A percentile compares a stretch with the other conserved stretches of the same genome.
These are phyloP conservation scores for Rhinogobius similis DNA, from an alignment of 2,113 vertebrate species.

Conservation along the genomic window DNA sequence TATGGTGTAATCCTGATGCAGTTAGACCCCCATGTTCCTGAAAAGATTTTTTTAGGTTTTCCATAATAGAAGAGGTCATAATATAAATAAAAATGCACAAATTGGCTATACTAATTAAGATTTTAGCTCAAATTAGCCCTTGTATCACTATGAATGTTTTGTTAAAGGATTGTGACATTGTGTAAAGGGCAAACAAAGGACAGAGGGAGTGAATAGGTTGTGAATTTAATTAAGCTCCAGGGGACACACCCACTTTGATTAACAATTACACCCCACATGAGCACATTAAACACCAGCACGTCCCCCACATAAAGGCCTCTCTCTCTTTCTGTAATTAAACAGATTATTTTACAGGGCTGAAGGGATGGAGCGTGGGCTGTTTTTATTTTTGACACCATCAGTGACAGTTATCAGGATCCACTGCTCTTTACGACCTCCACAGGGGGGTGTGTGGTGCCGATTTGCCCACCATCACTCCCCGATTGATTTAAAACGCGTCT, in stretches of 20 bases:
- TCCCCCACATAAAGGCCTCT: constrained; percentile 33
- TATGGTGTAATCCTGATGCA: too few relatives aligned
- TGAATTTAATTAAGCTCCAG: constrained; percentile 54
- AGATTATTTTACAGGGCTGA: constrained; percentile 54
- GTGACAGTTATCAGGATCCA: constrained; percentile 66
- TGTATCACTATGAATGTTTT: neutral
- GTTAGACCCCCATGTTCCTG: too few relatives aligned
- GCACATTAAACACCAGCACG: constrained; percentile 59
- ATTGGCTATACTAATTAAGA: too few relatives aligned
- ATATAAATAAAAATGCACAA: too few relatives aligned
- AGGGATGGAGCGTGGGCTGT: constrained; percentile 19
- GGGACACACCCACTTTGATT: constrained; percentile 60
- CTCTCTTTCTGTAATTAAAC: constrained; percentile 65
- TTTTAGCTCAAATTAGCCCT: neutral
- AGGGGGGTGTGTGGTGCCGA: constrained; percentile 35
- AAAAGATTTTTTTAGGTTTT: too few relatives aligned
- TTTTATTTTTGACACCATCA: constrained; percentile 64
- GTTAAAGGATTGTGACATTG: constrained; percentile 14
- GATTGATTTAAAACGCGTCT: constrained; percentile 68
- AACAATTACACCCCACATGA: constrained; percentile 66
- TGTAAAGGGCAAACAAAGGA: constrained; percentile 59
- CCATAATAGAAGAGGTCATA: too few relatives aligned
- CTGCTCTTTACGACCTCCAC: constrained; percentile 59
- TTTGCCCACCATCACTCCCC: constrained; percentile 41
- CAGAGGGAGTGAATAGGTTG: constrained; percentile 40